Evolutionary conservation across 2,888 invertebrate genomes (phyloP).

Genomic region (Cephus pulcher): DNA sequence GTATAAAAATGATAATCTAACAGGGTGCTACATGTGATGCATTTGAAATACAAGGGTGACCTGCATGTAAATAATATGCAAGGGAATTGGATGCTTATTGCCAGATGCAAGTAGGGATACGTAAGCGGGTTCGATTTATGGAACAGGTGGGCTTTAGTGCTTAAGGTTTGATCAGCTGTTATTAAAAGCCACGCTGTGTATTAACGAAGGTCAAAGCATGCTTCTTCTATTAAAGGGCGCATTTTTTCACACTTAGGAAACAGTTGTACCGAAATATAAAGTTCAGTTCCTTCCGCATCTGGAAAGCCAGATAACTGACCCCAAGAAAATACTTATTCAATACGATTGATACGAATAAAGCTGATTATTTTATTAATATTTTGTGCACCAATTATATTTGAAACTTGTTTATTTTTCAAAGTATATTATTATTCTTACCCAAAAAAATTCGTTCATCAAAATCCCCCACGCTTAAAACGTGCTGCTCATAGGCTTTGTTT

Average conservation of each 20-base stretch:
- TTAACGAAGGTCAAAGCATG: not conserved
- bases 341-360: not conserved
- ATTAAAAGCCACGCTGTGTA: not conserved
- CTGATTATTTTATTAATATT: not conserved
- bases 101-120: not conserved
- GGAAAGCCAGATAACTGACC: too few species aligned
- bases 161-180: not conserved
- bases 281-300: not conserved
- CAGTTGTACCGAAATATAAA: not conserved
- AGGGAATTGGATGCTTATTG: not conserved
- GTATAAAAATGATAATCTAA: not conserved
- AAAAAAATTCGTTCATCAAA: slow-evolving; percentile 97
- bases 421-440: slow-evolving; percentile 69
- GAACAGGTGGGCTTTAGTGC: not conserved
- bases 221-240: not conserved
- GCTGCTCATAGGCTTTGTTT: slow-evolving; percentile 90
- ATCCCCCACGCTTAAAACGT: slow-evolving; percentile 90
- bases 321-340: not conserved
- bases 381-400: not conserved
- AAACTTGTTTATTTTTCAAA: not conserved
- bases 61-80: not conserved
- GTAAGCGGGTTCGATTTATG: not conserved
- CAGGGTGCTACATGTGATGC: not conserved
- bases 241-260: not conserved
- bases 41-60: not conserved